Evolutionary conservation across 92 coral and sea anemone species (phyloP).

Genomic region (Actinernus sp.): DNA sequence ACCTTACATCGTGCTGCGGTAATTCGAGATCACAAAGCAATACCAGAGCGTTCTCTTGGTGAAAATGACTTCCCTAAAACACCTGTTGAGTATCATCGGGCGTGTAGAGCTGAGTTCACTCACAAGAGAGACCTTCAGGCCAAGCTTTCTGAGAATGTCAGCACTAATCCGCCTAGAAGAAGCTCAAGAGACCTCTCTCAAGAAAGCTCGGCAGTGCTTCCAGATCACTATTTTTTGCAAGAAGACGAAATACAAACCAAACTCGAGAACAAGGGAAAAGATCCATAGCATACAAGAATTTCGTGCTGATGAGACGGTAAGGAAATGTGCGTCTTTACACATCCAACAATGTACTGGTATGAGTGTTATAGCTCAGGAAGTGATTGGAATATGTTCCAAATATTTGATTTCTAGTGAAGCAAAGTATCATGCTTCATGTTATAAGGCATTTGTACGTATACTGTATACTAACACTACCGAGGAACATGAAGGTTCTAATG

Average conservation of each 20-base stretch:
- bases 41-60: no score
- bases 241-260: conserved; percentile 24
- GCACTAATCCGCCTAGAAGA: no score
- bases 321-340: conserved; percentile 23
- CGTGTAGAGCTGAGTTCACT: no score
- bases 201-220: no score
- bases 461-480: conserved; percentile 3
- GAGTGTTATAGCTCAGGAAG: conserved; percentile 41
- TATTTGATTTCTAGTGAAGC: conserved; percentile 49
- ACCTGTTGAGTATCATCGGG: no score
- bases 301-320: conserved; percentile 38
- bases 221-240: conserved; percentile 19
- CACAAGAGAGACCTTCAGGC: no score
- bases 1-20: no score
- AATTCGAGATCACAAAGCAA: no score
- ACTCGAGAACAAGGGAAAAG: conserved; percentile 35
- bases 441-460: conserved; percentile 37
- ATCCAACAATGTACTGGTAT: conserved; percentile 12
- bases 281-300: conserved; percentile 7
- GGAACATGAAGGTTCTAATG: no score
- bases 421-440: conserved; percentile 47
- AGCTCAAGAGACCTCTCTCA: no score
- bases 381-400: conserved; percentile 37
- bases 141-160: no score
- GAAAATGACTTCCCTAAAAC: no score